Evolutionary conservation across 2,888 invertebrate genomes (phyloP), one percentile per base, ranked within the genome.

Genomic region (Eupithecia abbreviata): DNA sequence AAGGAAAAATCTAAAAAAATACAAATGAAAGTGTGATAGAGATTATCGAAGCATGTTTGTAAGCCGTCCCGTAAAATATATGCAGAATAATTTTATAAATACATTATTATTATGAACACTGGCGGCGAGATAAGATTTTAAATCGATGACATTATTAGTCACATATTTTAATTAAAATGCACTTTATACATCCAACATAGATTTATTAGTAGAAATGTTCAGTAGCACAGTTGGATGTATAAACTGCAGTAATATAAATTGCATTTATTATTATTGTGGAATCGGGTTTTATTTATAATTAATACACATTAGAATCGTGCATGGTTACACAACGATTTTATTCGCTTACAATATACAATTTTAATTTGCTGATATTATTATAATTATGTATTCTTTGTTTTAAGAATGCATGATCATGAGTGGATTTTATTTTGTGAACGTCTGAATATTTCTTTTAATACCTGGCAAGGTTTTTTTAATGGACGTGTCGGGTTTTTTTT

Each of bases 211-310:
- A 65, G 58, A 18, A 68, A 71, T 68, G 47, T 78, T 68, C 12
- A 67, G 10, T 68, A 47, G 30, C 15, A 47, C 12, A 2, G 47
- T 84, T 78, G 80, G 79, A 79, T 84, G 83, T 84, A 81, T 82
- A 83, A 82, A 79, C 66, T 72, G 75, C 67, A 71, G 78, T 75
- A 68, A 77, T 76, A 75, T 81, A 47, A 77, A 81, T 85, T 92
- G 93, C 93, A 93, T 93, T 93, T 93, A 93, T 90, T 85, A 58
- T 85, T 84, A 88, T 85, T 90, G 89, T 90, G 89, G 86, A 86
- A 84, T 84, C 84, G 83, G 82, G 83, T 82, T 89, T 84, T 84
- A 84, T 69, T 69, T 86, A 84, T 86, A 84, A 86, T 79, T 79
- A 77, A 66, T 75, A 82, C 78, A 78, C 84, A 62, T 85, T 86